Evolutionary conservation across 2,113 vertebrate species (phyloP).

Genomic region (Mormyrus lacerda): DNA sequence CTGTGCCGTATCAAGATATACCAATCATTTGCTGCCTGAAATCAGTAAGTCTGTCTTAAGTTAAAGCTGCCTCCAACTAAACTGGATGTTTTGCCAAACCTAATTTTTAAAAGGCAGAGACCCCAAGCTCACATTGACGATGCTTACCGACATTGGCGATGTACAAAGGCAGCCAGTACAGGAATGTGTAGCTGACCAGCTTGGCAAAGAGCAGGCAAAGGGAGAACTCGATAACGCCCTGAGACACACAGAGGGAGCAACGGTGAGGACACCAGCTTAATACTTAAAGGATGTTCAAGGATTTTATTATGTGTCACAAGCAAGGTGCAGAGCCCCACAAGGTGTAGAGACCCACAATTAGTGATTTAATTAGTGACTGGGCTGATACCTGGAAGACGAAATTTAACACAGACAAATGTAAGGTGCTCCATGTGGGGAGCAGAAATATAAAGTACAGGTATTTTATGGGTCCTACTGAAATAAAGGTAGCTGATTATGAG

Average conservation of each 20-base stretch:
- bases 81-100: background rate
- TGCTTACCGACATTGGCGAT: conserved; percentile 85
- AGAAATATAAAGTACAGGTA: no score
- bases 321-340: background rate
- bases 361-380: no score
- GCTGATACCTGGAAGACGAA: no score
- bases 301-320: background rate
- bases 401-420: no score
- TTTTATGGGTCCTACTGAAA: no score
- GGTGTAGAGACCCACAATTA: background rate
- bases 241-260: conserved; percentile 12
- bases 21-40: background rate
- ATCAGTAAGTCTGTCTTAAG: background rate
- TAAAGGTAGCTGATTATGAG: no score
- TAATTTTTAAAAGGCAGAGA: background rate
- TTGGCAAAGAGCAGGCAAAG: conserved; percentile 94
- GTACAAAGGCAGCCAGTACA: conserved; percentile 96
- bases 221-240: conserved; percentile 95
- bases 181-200: conserved; percentile 96
- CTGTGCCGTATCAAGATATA: background rate
- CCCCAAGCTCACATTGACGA: background rate
- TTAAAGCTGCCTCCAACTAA: background rate
- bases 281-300: background rate
- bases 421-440: no score
- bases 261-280: background rate